Percentiles rank a stretch among this genome's conserved stretches.
Evolutionary conservation across 2,797 vertebrate species (phyloP).

Genomic region (Rhadinocentrus ornatus): DNA sequence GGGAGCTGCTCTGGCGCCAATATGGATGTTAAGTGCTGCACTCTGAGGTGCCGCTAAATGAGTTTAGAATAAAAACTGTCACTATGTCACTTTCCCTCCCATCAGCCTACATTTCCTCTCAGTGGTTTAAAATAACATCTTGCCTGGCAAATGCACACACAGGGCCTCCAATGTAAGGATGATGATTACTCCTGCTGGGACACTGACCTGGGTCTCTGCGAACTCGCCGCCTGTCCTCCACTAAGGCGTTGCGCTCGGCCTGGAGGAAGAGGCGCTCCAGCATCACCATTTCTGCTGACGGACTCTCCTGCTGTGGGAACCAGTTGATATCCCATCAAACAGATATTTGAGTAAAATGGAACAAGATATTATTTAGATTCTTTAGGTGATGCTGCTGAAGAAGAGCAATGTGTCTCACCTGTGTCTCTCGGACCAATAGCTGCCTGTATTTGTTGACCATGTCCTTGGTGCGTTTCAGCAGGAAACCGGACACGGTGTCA

Average conservation of each 20-base stretch:
- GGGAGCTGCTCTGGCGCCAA: slow-evolving; percentile 40
- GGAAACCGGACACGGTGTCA: slow-evolving; percentile 81
- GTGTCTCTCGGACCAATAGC: slow-evolving; percentile 82
- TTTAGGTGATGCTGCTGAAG: neutral
- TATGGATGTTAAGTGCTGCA: slow-evolving; percentile 44
- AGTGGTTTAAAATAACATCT: too few species aligned
- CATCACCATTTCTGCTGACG: slow-evolving; percentile 89
- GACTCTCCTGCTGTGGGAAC: slow-evolving; percentile 82
- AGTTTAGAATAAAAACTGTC: neutral
- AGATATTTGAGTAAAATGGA: neutral
- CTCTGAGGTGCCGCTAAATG: slow-evolving; percentile 7
- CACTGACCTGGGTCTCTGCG: slow-evolving; percentile 83
- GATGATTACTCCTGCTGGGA: neutral
- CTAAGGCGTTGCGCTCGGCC: slow-evolving; percentile 80
- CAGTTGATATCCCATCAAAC: slow-evolving; percentile 10
- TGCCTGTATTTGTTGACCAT: slow-evolving; percentile 88
- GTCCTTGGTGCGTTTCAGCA: slow-evolving; percentile 85
- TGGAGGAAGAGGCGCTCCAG: slow-evolving; percentile 87
- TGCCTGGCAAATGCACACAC: neutral
- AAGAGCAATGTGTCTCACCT: slow-evolving; percentile 64
- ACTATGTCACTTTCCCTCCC: too few species aligned
- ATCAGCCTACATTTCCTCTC: slow-evolving; percentile 2
- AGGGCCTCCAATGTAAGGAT: neutral
- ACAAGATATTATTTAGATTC: neutral
- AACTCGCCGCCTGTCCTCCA: slow-evolving; percentile 79